phyloP scores from a whole-genome alignment of 2,888 invertebrate species.

The Eilema depressum region DNA sequence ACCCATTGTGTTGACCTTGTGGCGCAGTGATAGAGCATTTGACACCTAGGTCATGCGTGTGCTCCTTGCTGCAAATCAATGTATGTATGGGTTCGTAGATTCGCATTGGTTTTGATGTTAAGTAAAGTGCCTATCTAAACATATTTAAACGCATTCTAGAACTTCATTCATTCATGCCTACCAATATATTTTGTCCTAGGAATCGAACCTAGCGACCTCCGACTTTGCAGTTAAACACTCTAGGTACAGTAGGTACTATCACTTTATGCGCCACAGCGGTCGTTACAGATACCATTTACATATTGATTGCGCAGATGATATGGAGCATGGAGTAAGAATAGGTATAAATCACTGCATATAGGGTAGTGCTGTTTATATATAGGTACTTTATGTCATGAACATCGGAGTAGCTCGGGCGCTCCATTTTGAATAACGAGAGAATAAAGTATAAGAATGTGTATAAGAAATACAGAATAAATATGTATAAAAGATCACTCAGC shows the following conservation, averaged over 20 bases:
- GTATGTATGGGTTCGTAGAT: background rate
- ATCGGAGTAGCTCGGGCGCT: too few species aligned
- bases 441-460: background rate
- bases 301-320: background rate
- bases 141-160: too few species aligned
- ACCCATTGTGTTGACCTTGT: background rate
- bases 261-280: too few species aligned
- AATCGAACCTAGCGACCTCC: background rate
- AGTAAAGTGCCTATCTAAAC: too few species aligned
- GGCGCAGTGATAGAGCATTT: background rate
- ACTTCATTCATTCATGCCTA: background rate
- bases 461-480: background rate
- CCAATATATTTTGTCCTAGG: background rate
- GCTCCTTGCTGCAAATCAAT: background rate
- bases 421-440: background rate
- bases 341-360: background rate
- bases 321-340: background rate
- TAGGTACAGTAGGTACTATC: too few species aligned
- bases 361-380: background rate
- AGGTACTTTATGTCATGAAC: background rate
- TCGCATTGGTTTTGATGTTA: too few species aligned
- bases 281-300: background rate
- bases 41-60: background rate
- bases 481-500: background rate
- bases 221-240: background rate